These are phyloP conservation scores for Perizoma affinitatum DNA, from an alignment of 2,888 invertebrate genomes.

Conservation along the genomic window DNA sequence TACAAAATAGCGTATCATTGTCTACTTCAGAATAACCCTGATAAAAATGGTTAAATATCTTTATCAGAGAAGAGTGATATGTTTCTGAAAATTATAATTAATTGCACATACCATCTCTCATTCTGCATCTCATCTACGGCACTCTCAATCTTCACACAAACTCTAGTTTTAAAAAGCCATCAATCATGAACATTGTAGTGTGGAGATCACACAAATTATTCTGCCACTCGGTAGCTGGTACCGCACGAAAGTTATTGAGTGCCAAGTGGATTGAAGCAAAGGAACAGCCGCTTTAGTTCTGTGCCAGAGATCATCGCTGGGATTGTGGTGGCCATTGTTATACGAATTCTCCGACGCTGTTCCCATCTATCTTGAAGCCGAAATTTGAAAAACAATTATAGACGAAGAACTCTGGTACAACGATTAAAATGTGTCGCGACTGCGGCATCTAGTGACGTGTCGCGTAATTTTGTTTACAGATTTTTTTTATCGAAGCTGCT, in stretches of 20 bases:
- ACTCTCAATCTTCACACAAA: conserved; percentile 25
- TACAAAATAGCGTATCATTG: neutral
- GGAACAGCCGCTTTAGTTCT: conserved; percentile 68
- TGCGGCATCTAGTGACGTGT: conserved; percentile 41
- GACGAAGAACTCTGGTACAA: conserved; percentile 42
- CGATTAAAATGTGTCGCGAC: conserved; percentile 48
- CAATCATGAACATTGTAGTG: conserved; percentile 48
- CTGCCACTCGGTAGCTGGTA: conserved; percentile 57
- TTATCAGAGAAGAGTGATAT: conserved; percentile 15
- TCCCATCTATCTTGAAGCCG: conserved; percentile 68
- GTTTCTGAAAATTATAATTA: conserved; percentile 18
- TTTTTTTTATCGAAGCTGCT: conserved; percentile 28
- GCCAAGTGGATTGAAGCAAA: conserved; percentile 76
- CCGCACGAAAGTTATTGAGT: conserved; percentile 69
- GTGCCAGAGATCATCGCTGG: conserved; percentile 73
- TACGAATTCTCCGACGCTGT: conserved; percentile 73
- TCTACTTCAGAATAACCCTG: neutral
- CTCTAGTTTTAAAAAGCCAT: conserved; percentile 36
- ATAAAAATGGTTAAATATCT: conserved; percentile 4
- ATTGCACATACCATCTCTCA: conserved; percentile 23
- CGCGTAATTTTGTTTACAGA: conserved; percentile 19
- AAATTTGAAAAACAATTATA: conserved; percentile 66
- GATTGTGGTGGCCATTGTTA: conserved; percentile 67
- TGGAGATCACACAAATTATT: conserved; percentile 62
- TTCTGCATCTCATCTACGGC: conserved; percentile 15